phyloP scores from a whole-genome alignment of 2,888 invertebrate genomes.

The Phyllotreta striolata region DNA sequence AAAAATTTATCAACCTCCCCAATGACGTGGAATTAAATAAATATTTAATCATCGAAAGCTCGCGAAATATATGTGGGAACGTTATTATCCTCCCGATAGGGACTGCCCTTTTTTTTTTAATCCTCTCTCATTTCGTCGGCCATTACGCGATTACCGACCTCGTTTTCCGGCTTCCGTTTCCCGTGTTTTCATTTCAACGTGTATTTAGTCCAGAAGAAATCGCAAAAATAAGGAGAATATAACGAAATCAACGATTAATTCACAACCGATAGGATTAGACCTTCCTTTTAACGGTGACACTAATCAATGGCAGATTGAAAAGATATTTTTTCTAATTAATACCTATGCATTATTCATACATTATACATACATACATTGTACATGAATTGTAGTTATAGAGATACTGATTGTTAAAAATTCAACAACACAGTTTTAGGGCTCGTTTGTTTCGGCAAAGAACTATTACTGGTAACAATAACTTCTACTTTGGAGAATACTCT shows the following conservation, averaged over 20 bases:
- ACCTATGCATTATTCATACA: too few species aligned
- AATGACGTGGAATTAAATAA: constrained; percentile 8
- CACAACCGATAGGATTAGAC: constrained; percentile 4
- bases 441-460: constrained; percentile 6
- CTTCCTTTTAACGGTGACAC: too few species aligned
- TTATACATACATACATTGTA: too few species aligned
- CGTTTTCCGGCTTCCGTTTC: constrained; percentile 24
- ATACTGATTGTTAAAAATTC: too few species aligned
- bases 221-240: constrained; percentile 15
- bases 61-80: constrained; percentile 12
- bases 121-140: constrained; percentile 17
- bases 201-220: background rate
- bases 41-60: constrained; percentile 3
- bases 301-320: too few species aligned
- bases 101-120: constrained; percentile 16
- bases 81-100: constrained; percentile 19
- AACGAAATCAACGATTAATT: constrained; percentile 15
- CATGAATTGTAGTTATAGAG: too few species aligned
- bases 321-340: too few species aligned
- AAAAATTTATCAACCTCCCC: too few species aligned
- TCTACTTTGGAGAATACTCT: constrained; percentile 11
- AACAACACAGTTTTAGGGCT: background rate
- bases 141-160: constrained; percentile 22
- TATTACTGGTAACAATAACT: constrained; percentile 13
- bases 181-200: constrained; percentile 9